Base-by-base conservation (phyloP, 2,888 invertebrate species). In the Drosophila heteroneura region DNA sequence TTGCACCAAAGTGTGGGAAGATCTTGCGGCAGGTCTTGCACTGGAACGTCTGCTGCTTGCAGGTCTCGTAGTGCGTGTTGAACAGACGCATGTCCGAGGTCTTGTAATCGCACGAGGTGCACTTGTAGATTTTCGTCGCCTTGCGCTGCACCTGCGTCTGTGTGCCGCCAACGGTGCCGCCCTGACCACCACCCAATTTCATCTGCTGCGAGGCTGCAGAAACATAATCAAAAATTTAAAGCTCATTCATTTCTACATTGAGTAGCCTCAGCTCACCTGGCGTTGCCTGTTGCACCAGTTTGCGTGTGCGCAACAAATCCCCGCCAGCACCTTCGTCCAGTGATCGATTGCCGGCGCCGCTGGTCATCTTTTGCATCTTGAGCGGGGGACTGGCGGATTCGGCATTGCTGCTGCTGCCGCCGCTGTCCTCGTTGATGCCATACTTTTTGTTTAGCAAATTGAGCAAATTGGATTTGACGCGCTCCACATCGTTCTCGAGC, bases 401-500 rank as follows among this genome's bases (percentile, higher is more conserved):
- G 2, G 64, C 30, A 44, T 35, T 59, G 39, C 77, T 81, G 53
- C 82, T 81, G 53, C 82, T 83, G 51, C 84, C 81, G 30, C 89
- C 82, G 51, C 85, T 70, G 30, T 93, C 93, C 71, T 93, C 93
- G 67, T 92, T 92, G 58, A 94, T 89, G 37, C 92, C 92, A 78
- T 94, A 94, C 83, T 94, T 94, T 81, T 93, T 93, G 70, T 93
- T 92, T 22, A 94, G 79, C 72, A 92, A 89, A 81, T 92, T 93
- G 66, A 93, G 85, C 60, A 94, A 84, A 70, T 93, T 93, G 58
- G 92, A 89, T 67, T 92, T 92, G 2, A 94, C 94, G 39, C 93
- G 92, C 58, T 93, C 93, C 61, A 94, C 91, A 83, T 94, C 94
- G 64, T 92, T 93, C 82, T 94, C 94, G 44, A 94, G 79, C 37